phyloP scores from a whole-genome alignment of 2,113 vertebrate species.

The Saccopteryx bilineata region DNA sequence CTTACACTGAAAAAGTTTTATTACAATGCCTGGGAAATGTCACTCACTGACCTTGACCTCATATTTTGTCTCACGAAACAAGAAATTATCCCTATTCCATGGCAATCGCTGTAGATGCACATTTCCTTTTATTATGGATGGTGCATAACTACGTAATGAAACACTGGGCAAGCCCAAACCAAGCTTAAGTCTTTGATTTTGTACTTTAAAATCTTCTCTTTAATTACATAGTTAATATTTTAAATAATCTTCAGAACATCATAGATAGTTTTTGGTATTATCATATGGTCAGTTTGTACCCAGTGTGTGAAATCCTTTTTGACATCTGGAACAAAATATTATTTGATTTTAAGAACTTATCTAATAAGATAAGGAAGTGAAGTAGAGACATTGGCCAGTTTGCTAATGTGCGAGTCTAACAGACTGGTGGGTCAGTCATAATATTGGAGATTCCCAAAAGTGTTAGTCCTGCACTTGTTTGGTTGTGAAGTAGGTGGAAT shows the following conservation, averaged over 20 bases:
- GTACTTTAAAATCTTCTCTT: slow-evolving; percentile 43
- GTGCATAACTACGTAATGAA: slow-evolving; percentile 30
- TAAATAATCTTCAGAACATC: slow-evolving; percentile 28
- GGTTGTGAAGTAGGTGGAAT: neutral
- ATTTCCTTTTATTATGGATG: slow-evolving; percentile 48
- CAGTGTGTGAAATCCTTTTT: slow-evolving; percentile 41
- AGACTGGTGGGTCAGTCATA: neutral
- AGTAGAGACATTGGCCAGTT: neutral
- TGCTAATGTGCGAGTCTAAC: neutral
- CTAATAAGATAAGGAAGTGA: slow-evolving; percentile 33
- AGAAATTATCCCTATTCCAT: slow-evolving; percentile 45
- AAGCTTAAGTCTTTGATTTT: slow-evolving; percentile 48
- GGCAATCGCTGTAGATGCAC: neutral
- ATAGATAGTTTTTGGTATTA: slow-evolving; percentile 19
- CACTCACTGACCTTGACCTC: slow-evolving; percentile 44
- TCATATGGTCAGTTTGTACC: slow-evolving; percentile 5
- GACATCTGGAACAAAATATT: neutral
- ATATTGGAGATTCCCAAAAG: neutral
- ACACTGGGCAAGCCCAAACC: neutral
- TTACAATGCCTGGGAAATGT: slow-evolving; percentile 21
- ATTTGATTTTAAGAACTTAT: slow-evolving; percentile 39
- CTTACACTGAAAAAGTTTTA: slow-evolving; percentile 15
- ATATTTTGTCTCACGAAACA: slow-evolving; percentile 37
- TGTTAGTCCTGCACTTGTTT: slow-evolving; percentile 23
- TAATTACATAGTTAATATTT: slow-evolving; percentile 4